Evolutionary conservation across 2,113 vertebrate genomes (phyloP), one percentile per base, ranked within the genome.

Genomic region (Atrichornis clamosus): DNA sequence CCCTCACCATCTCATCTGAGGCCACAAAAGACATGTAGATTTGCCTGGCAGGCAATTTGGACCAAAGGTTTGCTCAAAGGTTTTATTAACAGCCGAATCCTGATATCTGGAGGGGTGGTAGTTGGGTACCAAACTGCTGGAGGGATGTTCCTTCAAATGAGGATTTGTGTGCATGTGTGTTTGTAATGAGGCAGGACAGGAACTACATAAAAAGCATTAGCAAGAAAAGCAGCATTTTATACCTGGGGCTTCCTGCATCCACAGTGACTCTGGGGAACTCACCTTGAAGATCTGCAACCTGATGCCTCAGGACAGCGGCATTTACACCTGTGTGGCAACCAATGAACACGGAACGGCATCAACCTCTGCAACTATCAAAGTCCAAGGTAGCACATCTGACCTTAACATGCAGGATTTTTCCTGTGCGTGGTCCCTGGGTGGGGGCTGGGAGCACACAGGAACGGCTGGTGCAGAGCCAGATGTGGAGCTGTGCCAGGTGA

Each of bases 231-330:
- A 76, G 13, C 4, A 3, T 39, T 49, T 95, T 83, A 83, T 80
- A 78, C 83, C 4, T 1, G 9, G 15, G 82, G 15, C 11, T 82
- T 93, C 80, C 60, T 90, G 69, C 65, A 87, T 32, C 52, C 89
- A 32, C 91, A 99, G 99, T 97, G 99, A 99, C 39, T 99, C 99
- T 0, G 99, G 99, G 8, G 99, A 99, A 94, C 98, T 99, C 93
- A 96, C 98, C 93, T 91, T 99, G 96, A 99, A 99, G 97, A 99
- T 99, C 96, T 99, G 99, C 92, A 99, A 99, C 47, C 96, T 99
- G 95, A 99, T 99, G 99, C 99, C 99, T 30, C 99, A 99, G 85
- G 99, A 99, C 93, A 99, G 99, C 0, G 99, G 99, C 15, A 99
- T 99, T 97, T 99, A 99, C 96, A 99, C 99, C 72, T 99, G 99